A percentile compares a stretch with the other conserved stretches of the same genome.
Conservation (phyloP, 2,888 invertebrate species). For the Dynastes tityus region DNA sequence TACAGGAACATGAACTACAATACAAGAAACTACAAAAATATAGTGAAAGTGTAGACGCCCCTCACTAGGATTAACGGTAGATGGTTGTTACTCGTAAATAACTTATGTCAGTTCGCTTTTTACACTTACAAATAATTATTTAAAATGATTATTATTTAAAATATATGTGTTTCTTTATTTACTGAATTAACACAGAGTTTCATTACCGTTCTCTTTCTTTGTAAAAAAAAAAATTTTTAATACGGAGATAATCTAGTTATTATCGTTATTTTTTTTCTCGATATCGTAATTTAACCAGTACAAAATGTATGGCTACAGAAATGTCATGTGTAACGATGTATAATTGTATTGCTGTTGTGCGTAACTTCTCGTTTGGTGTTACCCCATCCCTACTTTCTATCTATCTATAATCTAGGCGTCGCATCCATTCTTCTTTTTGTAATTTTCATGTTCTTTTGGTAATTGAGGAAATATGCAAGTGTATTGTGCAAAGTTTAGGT, state of each 20-base stretch:
- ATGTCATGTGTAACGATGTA: constrained; percentile 43
- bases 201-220: constrained; percentile 50
- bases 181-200: constrained; percentile 58
- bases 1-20: constrained; percentile 67
- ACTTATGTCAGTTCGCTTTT: constrained; percentile 53
- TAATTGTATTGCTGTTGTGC: constrained; percentile 45
- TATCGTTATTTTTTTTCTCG: constrained; percentile 26
- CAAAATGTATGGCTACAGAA: constrained; percentile 44
- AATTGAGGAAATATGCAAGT: constrained; percentile 49
- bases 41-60: constrained; percentile 66
- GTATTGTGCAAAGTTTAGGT: constrained; percentile 53
- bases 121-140: constrained; percentile 57
- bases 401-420: constrained; percentile 35
- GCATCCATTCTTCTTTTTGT: constrained; percentile 26
- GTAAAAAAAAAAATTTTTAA: constrained; percentile 5
- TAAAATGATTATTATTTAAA: constrained; percentile 58
- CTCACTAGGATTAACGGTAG: constrained; percentile 64
- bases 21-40: constrained; percentile 67
- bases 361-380: constrained; percentile 41
- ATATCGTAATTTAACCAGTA: constrained; percentile 43
- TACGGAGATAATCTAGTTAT: not conserved
- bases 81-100: constrained; percentile 60
- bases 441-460: constrained; percentile 27
- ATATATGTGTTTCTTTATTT: constrained; percentile 60
- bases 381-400: not conserved